Base-by-base conservation (phyloP, 2,888 invertebrate species). In the Watsonalla cultraria region DNA sequence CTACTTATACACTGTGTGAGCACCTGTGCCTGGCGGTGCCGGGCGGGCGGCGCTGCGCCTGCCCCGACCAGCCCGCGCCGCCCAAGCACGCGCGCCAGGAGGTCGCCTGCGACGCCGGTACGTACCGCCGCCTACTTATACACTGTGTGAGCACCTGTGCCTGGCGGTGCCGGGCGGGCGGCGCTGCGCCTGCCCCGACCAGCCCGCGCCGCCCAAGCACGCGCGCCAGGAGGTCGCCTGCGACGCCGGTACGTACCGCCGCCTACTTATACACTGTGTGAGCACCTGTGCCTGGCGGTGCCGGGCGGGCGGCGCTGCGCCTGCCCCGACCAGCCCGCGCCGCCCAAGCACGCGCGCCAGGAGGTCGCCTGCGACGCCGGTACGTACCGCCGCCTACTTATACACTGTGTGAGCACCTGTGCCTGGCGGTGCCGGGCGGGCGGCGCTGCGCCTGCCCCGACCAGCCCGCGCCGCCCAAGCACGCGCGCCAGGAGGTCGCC, bases 291-390 rank as follows among this genome's bases (percentile, higher is more conserved):
- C n/a, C 24, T 24, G 24, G 24, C 2, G 2, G 24, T 24, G 24
- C 24, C 24, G 24, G 24, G 2, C 4, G 24, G 24, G 24, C 24
- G 24, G 24, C 24, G 24, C 24, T 24, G 24, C 24, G 24, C 24
- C 24, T 24, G 24, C 24, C 24, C 99, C 64, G 99, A 95, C 88
- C 91, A 90, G 45, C 89, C 88, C 58, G 73, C 69, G 64, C 78
- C 79, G 66, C 90, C 92, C 60, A 93, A 93, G 68, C 90, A 91
- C 61, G 82, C 86, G 62, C 92, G 93, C 61, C 92, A 92, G 49
- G 95, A 96, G 67, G 92, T 94, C 9, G 84, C 92, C 47, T 98
- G 98, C 77, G 97, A 97, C 84, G 96, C 97, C 8, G 92, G 94
- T 94, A 68, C 70, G 74, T 67, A 48, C 7, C n/a, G 24, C 24